Evolutionary conservation across 2,797 vertebrate genomes (phyloP), one percentile per base, ranked within the genome.

Genomic region (Setipinna tenuifilis): DNA sequence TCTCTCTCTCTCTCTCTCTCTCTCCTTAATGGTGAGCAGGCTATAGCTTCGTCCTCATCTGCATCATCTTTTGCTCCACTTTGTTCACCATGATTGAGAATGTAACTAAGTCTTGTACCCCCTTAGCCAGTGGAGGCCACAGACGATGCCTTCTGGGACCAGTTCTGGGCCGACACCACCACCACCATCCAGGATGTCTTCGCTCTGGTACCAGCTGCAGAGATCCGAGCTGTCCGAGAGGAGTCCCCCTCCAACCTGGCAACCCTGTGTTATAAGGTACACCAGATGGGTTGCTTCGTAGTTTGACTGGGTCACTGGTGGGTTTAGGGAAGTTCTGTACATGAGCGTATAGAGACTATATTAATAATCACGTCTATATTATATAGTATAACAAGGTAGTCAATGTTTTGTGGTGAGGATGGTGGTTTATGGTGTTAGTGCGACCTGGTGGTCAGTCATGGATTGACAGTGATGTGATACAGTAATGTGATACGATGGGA

Each of bases 131-230:
- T 99, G 89, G 98, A 99, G 91, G 98, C 98, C 88, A 99, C 98
- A 0, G 98, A 99, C 81, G 97, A 99, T 88, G 97, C 96, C 35
- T 99, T 99, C 88, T 99, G 98, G 98, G 98, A 99, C 93, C 98
- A 99, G 94, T 99, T 99, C 94, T 99, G 98, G 98, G 96, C 97
- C 58, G 98, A 99, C 92, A 96, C 97, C 10, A 96, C 96, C 92
- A 99, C 97, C 81, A 98, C 97, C 0, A 97, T 99, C 86, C 98
- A 99, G 93, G 98, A 99, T 90, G 98, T 99, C 88, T 99, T 99
- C 89, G 97, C 98, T 0, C 93, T 99, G 87, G 98, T 99, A 88
- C 98, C 98, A 5, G 98, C 98, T 11, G 98, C 98, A 0, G 98
- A 99, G 95, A 99, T 99, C 91, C 96, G 98, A 91, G 98, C 98